Conservation (phyloP, 2,888 invertebrate species). For the Papilio elwesi region DNA sequence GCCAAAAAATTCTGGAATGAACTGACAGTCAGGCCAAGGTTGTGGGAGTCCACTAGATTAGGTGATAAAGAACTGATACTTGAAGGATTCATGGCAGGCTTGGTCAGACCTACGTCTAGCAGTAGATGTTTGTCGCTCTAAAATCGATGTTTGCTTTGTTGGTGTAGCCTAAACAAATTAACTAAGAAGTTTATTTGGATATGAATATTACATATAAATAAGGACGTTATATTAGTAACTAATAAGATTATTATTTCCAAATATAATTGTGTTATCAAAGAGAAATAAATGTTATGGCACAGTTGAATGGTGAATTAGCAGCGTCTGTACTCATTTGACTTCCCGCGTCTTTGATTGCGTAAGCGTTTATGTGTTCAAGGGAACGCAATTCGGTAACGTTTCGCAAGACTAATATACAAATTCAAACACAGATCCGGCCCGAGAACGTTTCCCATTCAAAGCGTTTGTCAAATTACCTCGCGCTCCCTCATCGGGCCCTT, state of each 20-base stretch:
- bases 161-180: no score
- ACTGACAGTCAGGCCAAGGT: no score
- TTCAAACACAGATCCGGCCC: conserved; percentile 55
- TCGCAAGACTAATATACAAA: conserved; percentile 43
- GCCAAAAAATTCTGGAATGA: no score
- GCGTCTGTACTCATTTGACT: conserved; percentile 26
- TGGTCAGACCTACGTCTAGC: no score
- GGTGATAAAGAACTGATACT: no score
- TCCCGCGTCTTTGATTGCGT: conserved; percentile 38
- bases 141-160: no score
- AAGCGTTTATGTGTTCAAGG: conserved; percentile 50
- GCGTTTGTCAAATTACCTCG: conserved; percentile 70
- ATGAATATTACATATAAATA: no score
- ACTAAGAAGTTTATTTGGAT: no score
- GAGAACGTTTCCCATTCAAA: conserved; percentile 56
- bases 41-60: no score
- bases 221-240: not conserved
- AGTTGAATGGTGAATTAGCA: conserved; percentile 29
- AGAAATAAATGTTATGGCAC: conserved; percentile 2
- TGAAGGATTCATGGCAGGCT: no score
- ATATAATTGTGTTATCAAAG: not conserved
- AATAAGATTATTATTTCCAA: not conserved
- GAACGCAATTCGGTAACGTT: conserved; percentile 43
- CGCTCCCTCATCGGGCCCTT: conserved; percentile 50
- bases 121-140: no score